These are phyloP conservation scores for Epirrita christyi DNA, from an alignment of 2,888 invertebrate species.

Conservation along the genomic window DNA sequence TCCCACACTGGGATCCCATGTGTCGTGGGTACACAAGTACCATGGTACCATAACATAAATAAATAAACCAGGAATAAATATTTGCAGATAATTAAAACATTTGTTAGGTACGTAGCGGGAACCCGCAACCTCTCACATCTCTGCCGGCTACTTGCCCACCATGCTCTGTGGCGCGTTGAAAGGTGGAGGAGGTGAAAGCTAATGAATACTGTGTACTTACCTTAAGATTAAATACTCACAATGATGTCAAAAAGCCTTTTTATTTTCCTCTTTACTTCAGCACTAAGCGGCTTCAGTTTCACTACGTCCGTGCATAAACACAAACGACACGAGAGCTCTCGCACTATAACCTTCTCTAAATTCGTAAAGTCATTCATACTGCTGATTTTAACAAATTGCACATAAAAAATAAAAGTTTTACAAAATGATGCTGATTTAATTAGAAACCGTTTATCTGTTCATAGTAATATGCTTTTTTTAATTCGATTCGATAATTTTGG, in stretches of 20 bases:
- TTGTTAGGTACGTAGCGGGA: too few relatives aligned
- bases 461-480: constrained; percentile 53
- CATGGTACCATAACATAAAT: too few relatives aligned
- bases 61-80: too few relatives aligned
- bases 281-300: constrained; percentile 73
- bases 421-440: constrained; percentile 35
- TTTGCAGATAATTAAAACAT: too few relatives aligned
- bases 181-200: too few relatives aligned
- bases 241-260: constrained; percentile 71
- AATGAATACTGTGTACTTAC: too few relatives aligned
- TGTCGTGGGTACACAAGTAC: too few relatives aligned
- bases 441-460: constrained; percentile 48
- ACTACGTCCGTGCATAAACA: constrained; percentile 77
- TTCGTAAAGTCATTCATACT: constrained; percentile 75
- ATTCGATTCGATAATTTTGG: constrained; percentile 59
- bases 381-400: constrained; percentile 39
- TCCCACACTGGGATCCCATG: too few relatives aligned
- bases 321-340: constrained; percentile 76
- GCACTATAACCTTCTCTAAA: constrained; percentile 76
- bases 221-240: constrained; percentile 52
- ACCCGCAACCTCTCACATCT: too few relatives aligned
- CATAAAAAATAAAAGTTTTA: constrained; percentile 14
- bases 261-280: constrained; percentile 73
- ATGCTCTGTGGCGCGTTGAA: too few relatives aligned
- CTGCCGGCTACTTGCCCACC: too few relatives aligned